A percentile compares a stretch with the other conserved stretches of the same genome.
These are phyloP conservation scores for Stigmatopora argus DNA, from an alignment of 2,113 vertebrate genomes.

Conservation along the genomic window DNA sequence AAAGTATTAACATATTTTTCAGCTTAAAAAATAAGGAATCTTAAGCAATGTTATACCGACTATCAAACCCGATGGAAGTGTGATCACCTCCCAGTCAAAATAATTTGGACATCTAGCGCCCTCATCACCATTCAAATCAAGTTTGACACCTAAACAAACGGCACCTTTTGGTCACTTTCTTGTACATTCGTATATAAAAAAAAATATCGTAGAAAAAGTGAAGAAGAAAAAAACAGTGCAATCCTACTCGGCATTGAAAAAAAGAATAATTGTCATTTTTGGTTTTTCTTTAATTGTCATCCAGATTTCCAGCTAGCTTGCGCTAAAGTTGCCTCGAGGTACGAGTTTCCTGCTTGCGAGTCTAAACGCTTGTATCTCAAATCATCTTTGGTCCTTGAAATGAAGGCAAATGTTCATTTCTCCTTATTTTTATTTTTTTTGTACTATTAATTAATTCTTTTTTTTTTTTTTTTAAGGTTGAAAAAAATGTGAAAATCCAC, in stretches of 20 bases:
- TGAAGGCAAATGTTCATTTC: neutral
- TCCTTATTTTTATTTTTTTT: neutral
- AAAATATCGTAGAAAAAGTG: slow-evolving; percentile 38
- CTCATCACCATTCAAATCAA: no score
- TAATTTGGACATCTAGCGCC: no score
- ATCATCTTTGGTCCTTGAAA: neutral
- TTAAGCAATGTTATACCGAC: no score
- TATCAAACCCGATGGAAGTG: no score
- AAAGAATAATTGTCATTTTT: neutral
- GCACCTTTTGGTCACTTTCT: slow-evolving; percentile 53
- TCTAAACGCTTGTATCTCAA: neutral
- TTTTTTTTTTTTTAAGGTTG: no score
- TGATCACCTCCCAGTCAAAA: no score
- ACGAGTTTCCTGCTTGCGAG: neutral
- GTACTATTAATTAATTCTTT: no score
- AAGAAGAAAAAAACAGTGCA: slow-evolving; percentile 47
- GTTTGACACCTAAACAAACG: slow-evolving; percentile 23
- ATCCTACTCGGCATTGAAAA: slow-evolving; percentile 14
- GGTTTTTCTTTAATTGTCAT: neutral
- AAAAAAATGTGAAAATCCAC: no score
- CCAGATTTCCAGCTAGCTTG: neutral
- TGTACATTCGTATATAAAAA: slow-evolving; percentile 52
- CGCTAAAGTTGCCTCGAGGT: neutral
- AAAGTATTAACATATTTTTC: no score
- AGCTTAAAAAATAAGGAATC: no score